Evolutionary conservation across 2,888 invertebrate genomes (phyloP), one percentile per base, ranked within the genome.

Genomic region (Pelosia muscerda): DNA sequence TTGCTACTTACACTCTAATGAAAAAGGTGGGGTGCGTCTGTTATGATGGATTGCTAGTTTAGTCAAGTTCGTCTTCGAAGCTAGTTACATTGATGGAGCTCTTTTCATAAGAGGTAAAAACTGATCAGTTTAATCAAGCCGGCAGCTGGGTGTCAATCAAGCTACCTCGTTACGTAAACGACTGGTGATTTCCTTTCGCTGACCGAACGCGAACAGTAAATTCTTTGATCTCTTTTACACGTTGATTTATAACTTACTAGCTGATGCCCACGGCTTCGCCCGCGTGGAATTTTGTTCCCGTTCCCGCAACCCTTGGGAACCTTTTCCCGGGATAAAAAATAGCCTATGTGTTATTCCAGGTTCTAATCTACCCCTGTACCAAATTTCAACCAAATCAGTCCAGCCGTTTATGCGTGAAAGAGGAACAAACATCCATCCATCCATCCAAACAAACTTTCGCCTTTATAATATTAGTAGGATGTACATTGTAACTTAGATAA

Each of bases 91-190:
- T 88, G 88, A 90, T 90, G 79, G 85, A 90, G 86, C 85, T 91
- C 88, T 88, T 90, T 91, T 90, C 87, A 90, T 90, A 89, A 89
- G 88, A 84, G 88, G 89, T 87, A 89, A 91, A 91, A 92, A 93
- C 88, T 89, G 92, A 92, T 93, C 92, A 92, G 90, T 90, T 91
- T 91, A 93, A 94, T 94, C 93, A 93, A 88, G 88, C 80, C 81
- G 84, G 83, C 84, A 81, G 78, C 77, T 78, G 85, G 83, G 88
- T 90, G 91, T 92, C 93, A 93, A 92, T 94, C 93, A 92, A 88
- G 81, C 78, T 76, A 81, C 83, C 88, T 94, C 93, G 93, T 94
- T 93, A 93, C 86, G 84, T 86, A 86, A 94, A 94, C 91, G 93
- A 92, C 87, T 81, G 79, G 92, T 88, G 90, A 93, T 94, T 92